Evolutionary conservation across 2,113 vertebrate genomes (phyloP), one percentile per base, ranked within the genome.

Genomic region (Hyla sarda): DNA sequence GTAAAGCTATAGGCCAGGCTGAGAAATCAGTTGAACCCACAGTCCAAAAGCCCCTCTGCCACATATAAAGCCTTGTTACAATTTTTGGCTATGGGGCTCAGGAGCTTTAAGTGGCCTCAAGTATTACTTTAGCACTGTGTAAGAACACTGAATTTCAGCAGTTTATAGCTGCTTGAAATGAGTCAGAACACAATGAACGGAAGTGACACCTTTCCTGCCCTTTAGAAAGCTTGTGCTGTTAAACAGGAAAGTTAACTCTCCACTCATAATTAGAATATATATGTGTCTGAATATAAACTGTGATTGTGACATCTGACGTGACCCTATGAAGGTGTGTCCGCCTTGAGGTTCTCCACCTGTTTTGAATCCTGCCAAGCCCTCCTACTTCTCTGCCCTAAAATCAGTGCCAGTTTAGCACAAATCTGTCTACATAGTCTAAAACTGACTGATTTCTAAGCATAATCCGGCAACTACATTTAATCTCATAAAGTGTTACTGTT

Each of bases 161-260:
- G 77, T 60, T 34, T 45, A 54, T 1, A 54, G 34, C 19, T 80
- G 54, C 16, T 45, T 60, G 23, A 32, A 60, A 37, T 34, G 32
- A 58, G 77, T 8, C 23, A 60, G 25, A 82, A 37, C 32, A 82
- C 79, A 82, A 82, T 65, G 37, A 50, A 30, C 10, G 79, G 79
- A 82, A 82, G 79, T 47, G 45, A 45, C 41, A 41, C 60, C 56
- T 80, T 82, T 82, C 79, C 79, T 82, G 79, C 41, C 50, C 1
- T 1, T 10, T 45, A 65, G 25, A 48, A 47, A 11, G 37, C 41
- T 71, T 82, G 41, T 82, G 41, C 60, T 65, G 79, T 32, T 28
- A 19, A 50, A 67, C n/a, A 48, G 60, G 79, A 82, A 67, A 19
- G 32, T 23, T 71, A 69, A 69, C 65, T 62, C 67, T 60, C 54